These are phyloP conservation scores for Orientallactaga sibirica DNA, from an alignment of 2,797 vertebrate genomes.

Conservation along the genomic window DNA sequence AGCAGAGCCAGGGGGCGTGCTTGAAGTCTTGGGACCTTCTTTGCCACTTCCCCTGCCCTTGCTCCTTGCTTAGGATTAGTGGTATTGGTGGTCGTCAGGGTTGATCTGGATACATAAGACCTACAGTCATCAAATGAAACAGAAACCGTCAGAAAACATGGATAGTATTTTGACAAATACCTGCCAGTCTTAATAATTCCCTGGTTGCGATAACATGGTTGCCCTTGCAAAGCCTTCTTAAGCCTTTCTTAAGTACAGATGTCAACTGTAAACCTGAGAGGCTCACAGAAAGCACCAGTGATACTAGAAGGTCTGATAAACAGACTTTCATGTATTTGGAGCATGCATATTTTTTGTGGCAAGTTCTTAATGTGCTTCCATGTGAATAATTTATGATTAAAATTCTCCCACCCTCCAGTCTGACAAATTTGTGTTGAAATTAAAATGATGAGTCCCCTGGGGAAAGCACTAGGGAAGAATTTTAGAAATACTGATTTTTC, in stretches of 20 bases:
- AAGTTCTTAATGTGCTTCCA: conserved; percentile 65
- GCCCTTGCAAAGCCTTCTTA: conserved; percentile 29
- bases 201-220: background rate
- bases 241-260: background rate
- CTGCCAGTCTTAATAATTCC: conserved; percentile 13
- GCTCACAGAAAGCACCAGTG: background rate
- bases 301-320: conserved; percentile 44
- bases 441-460: conserved; percentile 69
- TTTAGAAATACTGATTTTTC: conserved; percentile 62
- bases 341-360: conserved; percentile 58
- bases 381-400: conserved; percentile 78
- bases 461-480: conserved; percentile 56
- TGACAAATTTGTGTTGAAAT: conserved; percentile 76
- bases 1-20: background rate
- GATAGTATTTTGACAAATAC: conserved; percentile 38
- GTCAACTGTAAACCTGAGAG: background rate
- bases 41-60: background rate
- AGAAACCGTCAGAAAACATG: conserved; percentile 18
- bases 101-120: background rate
- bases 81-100: too few relatives aligned
- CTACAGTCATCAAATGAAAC: conserved; percentile 35
- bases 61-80: background rate
- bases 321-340: conserved; percentile 58
- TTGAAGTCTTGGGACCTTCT: background rate
- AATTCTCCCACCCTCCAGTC: conserved; percentile 65